Conservation (phyloP, 2,797 vertebrate genomes). For the Podarcis siculus region DNA sequence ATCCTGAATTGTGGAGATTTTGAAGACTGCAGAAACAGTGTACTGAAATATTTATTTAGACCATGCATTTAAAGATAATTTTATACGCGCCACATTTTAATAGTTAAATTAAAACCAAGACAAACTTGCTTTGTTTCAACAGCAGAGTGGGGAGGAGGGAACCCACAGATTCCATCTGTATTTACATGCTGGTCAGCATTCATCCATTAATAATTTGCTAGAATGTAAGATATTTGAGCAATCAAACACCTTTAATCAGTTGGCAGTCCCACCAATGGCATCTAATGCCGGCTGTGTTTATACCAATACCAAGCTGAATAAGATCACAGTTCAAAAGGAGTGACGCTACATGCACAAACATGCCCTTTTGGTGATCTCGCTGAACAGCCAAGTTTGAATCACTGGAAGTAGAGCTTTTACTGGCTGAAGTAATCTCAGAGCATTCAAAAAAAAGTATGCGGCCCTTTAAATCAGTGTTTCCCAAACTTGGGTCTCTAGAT, state of each 20-base stretch:
- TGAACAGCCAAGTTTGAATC: background rate
- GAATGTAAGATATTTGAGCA: background rate
- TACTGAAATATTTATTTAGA: background rate
- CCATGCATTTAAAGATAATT: background rate
- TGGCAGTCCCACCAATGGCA: background rate
- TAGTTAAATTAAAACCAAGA: background rate
- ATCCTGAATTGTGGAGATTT: background rate
- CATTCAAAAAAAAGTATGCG: background rate
- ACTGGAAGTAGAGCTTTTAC: background rate
- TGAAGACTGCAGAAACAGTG: background rate
- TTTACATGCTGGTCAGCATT: background rate
- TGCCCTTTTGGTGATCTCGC: background rate
- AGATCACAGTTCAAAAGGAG: background rate
- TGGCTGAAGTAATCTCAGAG: background rate
- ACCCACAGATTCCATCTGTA: background rate
- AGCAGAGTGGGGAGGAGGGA: rapidly evolving
- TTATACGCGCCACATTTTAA: background rate
- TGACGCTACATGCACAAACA: background rate
- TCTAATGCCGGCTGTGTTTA: background rate
- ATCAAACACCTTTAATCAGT: background rate
- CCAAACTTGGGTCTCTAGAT: too few species aligned
- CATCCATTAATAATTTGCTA: background rate
- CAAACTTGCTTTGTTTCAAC: background rate
- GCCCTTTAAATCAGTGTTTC: background rate
- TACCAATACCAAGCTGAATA: background rate